These are phyloP conservation scores for Dryomyza anilis DNA, from an alignment of 2,888 invertebrate species.

Conservation along the genomic window DNA sequence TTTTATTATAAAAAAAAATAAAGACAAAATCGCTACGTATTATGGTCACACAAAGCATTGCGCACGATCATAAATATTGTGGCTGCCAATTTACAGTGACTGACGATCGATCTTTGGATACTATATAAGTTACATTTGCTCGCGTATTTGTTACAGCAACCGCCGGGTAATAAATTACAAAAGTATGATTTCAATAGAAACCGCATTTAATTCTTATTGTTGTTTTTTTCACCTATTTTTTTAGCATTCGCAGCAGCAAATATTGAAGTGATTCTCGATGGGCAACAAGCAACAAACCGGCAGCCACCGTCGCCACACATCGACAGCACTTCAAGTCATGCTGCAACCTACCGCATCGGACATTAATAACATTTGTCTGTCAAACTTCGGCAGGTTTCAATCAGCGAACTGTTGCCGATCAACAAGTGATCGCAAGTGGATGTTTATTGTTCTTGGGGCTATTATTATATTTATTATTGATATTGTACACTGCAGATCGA, in stretches of 20 bases:
- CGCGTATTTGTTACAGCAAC: background rate
- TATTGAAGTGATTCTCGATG: background rate
- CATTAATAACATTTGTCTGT: conserved; percentile 49
- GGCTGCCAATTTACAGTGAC: conserved; percentile 10
- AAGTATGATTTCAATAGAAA: conserved; percentile 15
- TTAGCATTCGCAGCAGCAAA: background rate
- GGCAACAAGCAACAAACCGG: background rate
- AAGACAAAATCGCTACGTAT: too few species aligned
- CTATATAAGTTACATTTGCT: background rate
- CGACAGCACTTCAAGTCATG: conserved; percentile 22
- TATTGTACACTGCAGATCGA: conserved; percentile 12
- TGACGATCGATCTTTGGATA: background rate
- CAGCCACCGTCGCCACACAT: background rate
- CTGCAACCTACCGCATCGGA: conserved; percentile 53
- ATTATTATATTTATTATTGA: conserved; percentile 14
- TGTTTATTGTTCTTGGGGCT: conserved; percentile 2
- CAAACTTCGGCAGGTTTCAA: conserved; percentile 56
- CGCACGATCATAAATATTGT: conserved; percentile 17
- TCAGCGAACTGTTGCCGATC: conserved; percentile 38
- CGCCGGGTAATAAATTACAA: conserved; percentile 12
- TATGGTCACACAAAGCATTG: conserved; percentile 17
- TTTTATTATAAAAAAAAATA: too few species aligned
- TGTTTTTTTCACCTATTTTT: conserved; percentile 4
- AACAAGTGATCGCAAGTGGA: background rate
- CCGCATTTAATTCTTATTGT: conserved; percentile 19